Evolutionary conservation across 1,140 invertebrate genomes (phyloP), one percentile per base, ranked within the genome.

Genomic region (Dreissena polymorpha): DNA sequence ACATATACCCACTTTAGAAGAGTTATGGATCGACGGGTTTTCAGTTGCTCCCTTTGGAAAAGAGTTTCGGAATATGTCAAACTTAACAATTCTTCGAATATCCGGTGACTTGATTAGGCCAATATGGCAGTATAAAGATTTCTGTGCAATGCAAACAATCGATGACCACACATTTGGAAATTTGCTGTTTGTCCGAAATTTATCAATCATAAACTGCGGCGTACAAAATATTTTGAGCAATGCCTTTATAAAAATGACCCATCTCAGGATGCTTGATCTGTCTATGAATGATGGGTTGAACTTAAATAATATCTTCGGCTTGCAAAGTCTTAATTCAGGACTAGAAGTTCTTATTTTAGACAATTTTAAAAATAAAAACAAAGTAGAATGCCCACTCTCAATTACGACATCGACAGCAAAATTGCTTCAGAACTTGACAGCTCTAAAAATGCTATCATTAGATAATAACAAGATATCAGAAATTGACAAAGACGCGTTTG

Each of bases 21-120:
- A 67, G 49, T 50, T 82, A 64, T 73, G 69, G 68, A 73, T 82
- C 13, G 79, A 82, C 27, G 79, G 79, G 16, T 23, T 67, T 12
- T 25, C 64, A 25, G 21, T 73, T 65, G 16, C 18, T 14, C 8
- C 13, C 23, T 72, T 74, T 23, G 79, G 79, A 8, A 25, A 39
- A 53, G 70, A 8, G 27, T 82, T 74, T 25, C 10, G 21, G 18
- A 74, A 73, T 27, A 29, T 82, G 39, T 67, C 70, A 6, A 65
- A 13, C 18, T 27, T 82, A 25, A 65, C 51, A 72, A 39, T 39
- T 7, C 21, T 82, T 7, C 27, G 25, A 50, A 71, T 82, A 51
- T 51, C 79, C 16, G 79, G 79, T 10, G 79, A 82, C 23, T 13
- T 25, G 10, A 49, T 74, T 18, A 0, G 39, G 10, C 60, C 64